Evolutionary conservation across 2,888 invertebrate genomes (phyloP), one percentile per base, ranked within the genome.

Genomic region (Amiota communis): DNA sequence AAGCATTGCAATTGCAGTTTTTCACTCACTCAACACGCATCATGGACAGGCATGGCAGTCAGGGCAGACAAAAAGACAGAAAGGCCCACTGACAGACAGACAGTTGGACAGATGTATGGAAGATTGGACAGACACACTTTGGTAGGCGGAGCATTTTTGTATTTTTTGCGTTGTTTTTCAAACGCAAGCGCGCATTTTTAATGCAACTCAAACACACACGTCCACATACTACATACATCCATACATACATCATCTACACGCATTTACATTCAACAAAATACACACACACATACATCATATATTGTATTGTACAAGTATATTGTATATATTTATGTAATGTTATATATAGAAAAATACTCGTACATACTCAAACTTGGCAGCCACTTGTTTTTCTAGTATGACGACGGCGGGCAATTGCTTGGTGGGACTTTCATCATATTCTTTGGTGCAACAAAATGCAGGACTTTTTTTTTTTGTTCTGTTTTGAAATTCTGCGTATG

Each of bases 171-270:
- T 63, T 71, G 79, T 81, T 81, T 88, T 86, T 83, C 84, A 86
- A 88, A 88, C 87, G 88, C 88, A 87, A 88, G 87, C 89, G 88
- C 85, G 87, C 84, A 87, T 88, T 89, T 88, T 86, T 80, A 88
- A 87, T 87, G 81, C 79, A 79, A 75, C 77, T 63, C 36, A 64
- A 64, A 59, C 47, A 49, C 56, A 72, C 17, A 74, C 46, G 23
- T 70, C n/a, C 23, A 13, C 69, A 65, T 36, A 4, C 36, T 17
- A 36, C 47, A n/a, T 56, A n/a, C 53, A 70, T 61, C 67, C 61
- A 65, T 70, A 75, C 61, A 70, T 72, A 59, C 46, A 64, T n/a
- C 15, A 65, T 67, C 69, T 46, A 36, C 56, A 49, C 46, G 23
- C 64, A 48, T 70, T 15, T 47, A 13, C 69, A 65, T 36, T 36